A percentile compares a stretch with the other conserved stretches of the same genome.
phyloP scores from a whole-genome alignment of 2,888 invertebrate species.

The Villa cingulata region DNA sequence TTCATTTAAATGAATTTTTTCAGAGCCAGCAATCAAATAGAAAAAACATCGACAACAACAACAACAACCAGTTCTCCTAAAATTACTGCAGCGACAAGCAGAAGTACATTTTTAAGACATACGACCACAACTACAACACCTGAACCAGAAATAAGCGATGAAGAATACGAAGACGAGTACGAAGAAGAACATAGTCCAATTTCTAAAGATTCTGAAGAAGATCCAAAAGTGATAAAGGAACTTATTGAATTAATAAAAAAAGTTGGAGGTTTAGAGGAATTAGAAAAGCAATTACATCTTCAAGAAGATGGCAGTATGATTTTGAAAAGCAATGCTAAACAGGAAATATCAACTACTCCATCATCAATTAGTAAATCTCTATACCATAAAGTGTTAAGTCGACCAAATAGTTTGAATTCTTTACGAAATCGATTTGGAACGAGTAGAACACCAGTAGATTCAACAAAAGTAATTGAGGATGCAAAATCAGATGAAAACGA shows the following conservation, averaged over 20 bases:
- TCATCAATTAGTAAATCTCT: constrained; percentile 58
- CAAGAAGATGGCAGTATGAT: constrained; percentile 42
- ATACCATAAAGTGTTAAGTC: constrained; percentile 57
- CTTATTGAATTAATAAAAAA: constrained; percentile 71
- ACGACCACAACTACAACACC: constrained; percentile 33
- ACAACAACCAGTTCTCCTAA: constrained; percentile 29
- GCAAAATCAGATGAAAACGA: constrained; percentile 8
- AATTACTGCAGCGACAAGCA: constrained; percentile 34
- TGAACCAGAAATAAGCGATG: constrained; percentile 35
- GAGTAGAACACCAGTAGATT: constrained; percentile 9
- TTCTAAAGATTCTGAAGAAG: constrained; percentile 30
- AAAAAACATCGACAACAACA: constrained; percentile 29
- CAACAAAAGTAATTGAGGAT: constrained; percentile 7
- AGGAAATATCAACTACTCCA: constrained; percentile 41
- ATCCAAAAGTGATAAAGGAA: constrained; percentile 58
- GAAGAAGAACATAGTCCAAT: constrained; percentile 32
- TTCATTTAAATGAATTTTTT: background rate
- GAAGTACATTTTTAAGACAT: constrained; percentile 28
- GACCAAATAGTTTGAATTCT: constrained; percentile 26
- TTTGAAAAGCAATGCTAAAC: constrained; percentile 33
- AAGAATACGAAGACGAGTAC: constrained; percentile 36
- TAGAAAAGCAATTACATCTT: constrained; percentile 60
- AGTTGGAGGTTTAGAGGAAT: constrained; percentile 75
- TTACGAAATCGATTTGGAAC: constrained; percentile 28
- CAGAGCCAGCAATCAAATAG: constrained; percentile 37